Evolutionary conservation across 2,797 vertebrate species (phyloP), one percentile per base, ranked within the genome.

Genomic region (Morus bassanus): DNA sequence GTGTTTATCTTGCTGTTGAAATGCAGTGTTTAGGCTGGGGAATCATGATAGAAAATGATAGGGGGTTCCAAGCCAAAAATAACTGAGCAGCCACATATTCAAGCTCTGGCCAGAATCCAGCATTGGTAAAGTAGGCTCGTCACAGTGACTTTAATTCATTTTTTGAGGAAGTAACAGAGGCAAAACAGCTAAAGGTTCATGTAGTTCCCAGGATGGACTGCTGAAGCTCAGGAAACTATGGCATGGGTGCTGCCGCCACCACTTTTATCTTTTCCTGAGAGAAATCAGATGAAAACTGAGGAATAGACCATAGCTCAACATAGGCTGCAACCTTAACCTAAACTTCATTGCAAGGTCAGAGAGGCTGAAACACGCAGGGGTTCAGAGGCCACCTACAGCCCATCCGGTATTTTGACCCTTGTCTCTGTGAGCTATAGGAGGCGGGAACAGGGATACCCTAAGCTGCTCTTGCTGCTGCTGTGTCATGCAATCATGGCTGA

Each of bases 41-140:
- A 79, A 82, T 13, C 21, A 17, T n/a, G 67, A 37, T 4, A 70
- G 43, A 56, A 89, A 70, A 67, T 10, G 39, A 85, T 35, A 91
- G 91, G 78, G 81, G 70, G 87, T 96, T 93, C 93, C 81, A 65
- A 76, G 77, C 51, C 2, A 39, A 77, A 89, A 94, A 92, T 85
- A 93, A 54, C 74, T 30, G 77, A 93, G 77, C 41, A 80, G 86
- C 1, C 69, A 83, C 79, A 35, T 85, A 50, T 60, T 80, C 48
- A 73, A 27, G 10, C 39, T 61, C 59, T 96, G 92, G 54, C 46
- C 39, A 59, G 89, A 33, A n/a, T 69, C 46, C 91, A 91, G 48
- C 11, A 14, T 3, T 89, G 84, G 63, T 82, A 33, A 84, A 61
- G 19, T 1, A 64, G 15, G 25, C 45, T 94, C 3, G 3, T 74